Evolutionary conservation across 64 coral and sea anemone species (phyloP).

Genomic region (Pachyseris speciosa): DNA sequence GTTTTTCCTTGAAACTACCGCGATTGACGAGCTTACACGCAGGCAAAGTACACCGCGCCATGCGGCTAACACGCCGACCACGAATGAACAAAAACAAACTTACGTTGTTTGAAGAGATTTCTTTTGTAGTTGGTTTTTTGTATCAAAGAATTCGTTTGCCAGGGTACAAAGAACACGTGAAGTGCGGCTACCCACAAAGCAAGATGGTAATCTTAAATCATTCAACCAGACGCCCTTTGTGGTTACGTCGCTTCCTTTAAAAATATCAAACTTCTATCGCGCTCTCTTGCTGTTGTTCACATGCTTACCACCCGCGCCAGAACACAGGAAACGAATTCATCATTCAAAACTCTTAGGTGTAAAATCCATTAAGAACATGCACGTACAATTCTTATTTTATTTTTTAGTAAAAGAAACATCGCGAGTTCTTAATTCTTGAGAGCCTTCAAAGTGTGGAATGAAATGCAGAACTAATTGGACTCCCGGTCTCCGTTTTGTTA

Average conservation of each 20-base stretch:
- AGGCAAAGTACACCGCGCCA: neutral
- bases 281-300: no score
- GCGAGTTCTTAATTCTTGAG: no score
- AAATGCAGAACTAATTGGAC: neutral
- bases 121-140: neutral
- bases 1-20: no score
- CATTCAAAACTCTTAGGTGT: neutral
- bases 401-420: neutral
- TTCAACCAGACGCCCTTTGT: conserved; percentile 10
- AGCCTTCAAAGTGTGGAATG: neutral
- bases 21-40: neutral
- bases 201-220: conserved; percentile 18
- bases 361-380: neutral
- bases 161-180: neutral
- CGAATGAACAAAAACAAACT: neutral
- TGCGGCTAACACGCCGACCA: no score
- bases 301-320: no score
- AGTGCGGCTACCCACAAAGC: neutral
- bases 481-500: no score
- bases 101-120: neutral
- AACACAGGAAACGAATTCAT: neutral
- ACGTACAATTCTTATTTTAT: neutral
- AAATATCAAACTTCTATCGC: no score
- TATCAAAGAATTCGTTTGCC: neutral
- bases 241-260: neutral